phyloP scores from a whole-genome alignment of 1,140 invertebrate genomes.

The Saccostrea cuccullata region DNA sequence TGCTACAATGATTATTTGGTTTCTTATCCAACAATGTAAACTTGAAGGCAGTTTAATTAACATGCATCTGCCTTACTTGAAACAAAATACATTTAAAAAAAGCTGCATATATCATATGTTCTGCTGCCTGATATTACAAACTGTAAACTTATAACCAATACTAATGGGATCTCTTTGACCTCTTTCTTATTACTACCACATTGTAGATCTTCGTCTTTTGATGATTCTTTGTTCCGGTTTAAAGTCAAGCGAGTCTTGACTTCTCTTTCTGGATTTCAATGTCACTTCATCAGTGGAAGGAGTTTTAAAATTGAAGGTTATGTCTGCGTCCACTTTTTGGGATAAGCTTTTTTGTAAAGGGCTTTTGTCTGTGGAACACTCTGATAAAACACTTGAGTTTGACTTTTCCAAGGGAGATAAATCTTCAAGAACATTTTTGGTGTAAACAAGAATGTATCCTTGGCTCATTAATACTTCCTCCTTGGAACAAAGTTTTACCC shows the following conservation, averaged over 20 bases:
- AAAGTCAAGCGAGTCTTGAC: not conserved
- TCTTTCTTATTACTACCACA: slow-evolving; percentile 40
- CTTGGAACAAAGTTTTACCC: slow-evolving; percentile 59
- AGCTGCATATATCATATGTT: not conserved
- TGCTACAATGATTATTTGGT: too few species aligned
- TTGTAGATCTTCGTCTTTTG: slow-evolving; percentile 49
- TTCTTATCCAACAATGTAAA: too few species aligned
- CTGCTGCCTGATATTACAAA: not conserved
- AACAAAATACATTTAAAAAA: not conserved
- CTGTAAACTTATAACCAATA: not conserved
- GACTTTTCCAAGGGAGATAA: not conserved
- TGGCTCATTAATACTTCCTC: slow-evolving; percentile 69
- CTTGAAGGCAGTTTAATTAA: too few species aligned
- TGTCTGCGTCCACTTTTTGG: slow-evolving; percentile 61
- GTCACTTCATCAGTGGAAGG: slow-evolving; percentile 5
- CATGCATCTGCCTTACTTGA: too few species aligned
- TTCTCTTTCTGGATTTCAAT: slow-evolving; percentile 10
- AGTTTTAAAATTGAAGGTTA: slow-evolving; percentile 64
- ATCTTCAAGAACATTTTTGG: slow-evolving; percentile 3
- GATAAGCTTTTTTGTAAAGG: slow-evolving; percentile 43
- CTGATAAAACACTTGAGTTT: not conserved
- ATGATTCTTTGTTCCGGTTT: slow-evolving; percentile 40
- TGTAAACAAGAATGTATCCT: slow-evolving; percentile 73
- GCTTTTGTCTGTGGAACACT: not conserved
- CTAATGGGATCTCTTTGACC: not conserved